Percentiles rank a stretch among this genome's conserved stretches.
Evolutionary conservation across 2,113 vertebrate genomes (phyloP).

Genomic region (Puma concolor): DNA sequence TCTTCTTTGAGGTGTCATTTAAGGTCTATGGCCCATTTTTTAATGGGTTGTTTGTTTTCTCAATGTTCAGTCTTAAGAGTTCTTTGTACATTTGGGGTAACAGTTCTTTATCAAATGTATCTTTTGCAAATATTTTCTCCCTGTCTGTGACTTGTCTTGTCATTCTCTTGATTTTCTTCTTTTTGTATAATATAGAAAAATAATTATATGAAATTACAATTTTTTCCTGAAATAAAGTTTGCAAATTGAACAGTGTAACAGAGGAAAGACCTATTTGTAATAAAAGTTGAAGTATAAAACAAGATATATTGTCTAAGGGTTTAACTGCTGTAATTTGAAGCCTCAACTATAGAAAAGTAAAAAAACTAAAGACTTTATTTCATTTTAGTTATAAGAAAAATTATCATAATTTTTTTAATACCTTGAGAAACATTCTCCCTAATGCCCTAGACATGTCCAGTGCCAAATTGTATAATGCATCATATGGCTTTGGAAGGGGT

Average conservation of each 20-base stretch:
- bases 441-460: not conserved
- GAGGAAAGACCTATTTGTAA: not conserved
- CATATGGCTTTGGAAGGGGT: not conserved
- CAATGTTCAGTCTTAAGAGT: not conserved
- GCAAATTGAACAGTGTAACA: not conserved
- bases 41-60: not conserved
- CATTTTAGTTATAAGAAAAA: constrained; percentile 10
- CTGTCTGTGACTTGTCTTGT: not conserved
- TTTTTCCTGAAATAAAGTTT: not conserved
- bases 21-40: not conserved
- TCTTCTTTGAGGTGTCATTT: not conserved
- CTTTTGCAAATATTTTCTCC: not conserved
- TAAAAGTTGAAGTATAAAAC: not conserved
- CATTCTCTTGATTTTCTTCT: not conserved
- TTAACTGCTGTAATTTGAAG: not conserved
- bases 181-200: not conserved
- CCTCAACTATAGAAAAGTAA: not conserved
- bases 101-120: not conserved
- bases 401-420: constrained; percentile 2
- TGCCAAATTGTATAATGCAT: not conserved
- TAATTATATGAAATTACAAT: not conserved
- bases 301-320: not conserved
- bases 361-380: not conserved
- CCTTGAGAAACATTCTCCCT: not conserved
- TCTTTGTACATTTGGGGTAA: not conserved